phyloP scores from a whole-genome alignment of 2,113 vertebrate genomes.

The Daboia siamensis region DNA sequence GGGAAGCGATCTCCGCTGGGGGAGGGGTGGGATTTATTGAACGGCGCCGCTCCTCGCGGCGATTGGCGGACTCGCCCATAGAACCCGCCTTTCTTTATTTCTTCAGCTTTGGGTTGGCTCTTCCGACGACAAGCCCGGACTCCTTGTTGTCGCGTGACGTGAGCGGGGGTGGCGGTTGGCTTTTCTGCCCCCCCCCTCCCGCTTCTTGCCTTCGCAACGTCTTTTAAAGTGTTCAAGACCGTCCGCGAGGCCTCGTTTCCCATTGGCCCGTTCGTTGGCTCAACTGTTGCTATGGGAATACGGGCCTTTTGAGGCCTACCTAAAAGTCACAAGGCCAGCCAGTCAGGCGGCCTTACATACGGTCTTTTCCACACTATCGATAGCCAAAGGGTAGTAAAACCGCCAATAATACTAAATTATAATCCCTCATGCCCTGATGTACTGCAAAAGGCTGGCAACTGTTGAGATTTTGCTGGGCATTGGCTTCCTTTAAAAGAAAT shows the following conservation, averaged over 20 bases:
- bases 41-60: not conserved
- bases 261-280: not conserved
- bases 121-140: rapidly evolving
- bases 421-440: not conserved
- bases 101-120: not conserved
- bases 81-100: not conserved
- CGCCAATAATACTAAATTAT: not conserved
- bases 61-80: not conserved
- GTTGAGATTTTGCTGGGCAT: not conserved
- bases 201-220: not conserved
- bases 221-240: not conserved
- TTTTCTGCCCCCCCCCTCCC: too few species aligned
- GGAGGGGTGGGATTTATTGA: not conserved
- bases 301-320: not conserved
- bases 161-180: not conserved
- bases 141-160: rapidly evolving
- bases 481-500: not conserved
- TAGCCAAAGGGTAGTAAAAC: not conserved
- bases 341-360: not conserved
- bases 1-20: rapidly evolving
- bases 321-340: not conserved
- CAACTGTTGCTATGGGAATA: constrained; percentile 28
- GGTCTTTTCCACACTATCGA: not conserved
- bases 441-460: not conserved
- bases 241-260: not conserved